phyloP scores from a whole-genome alignment of 1,140 invertebrate genomes.

The Agrypnia vestita region DNA sequence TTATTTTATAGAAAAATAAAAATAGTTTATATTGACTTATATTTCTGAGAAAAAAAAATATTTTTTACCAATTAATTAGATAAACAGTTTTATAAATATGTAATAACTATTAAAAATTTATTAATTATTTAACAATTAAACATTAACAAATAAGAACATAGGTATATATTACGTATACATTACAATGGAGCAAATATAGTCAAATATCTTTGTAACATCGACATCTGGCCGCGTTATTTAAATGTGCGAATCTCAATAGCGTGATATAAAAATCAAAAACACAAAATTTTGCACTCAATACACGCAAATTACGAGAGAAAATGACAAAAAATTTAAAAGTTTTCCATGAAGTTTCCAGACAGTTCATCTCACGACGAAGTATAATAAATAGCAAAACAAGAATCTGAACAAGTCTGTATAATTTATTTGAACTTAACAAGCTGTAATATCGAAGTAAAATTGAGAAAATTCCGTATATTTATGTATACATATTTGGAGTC shows the following conservation, averaged over 20 bases:
- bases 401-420: conserved; percentile 38
- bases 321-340: conserved; percentile 16
- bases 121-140: too few relatives aligned
- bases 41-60: too few relatives aligned
- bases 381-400: conserved; percentile 25
- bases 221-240: too few relatives aligned
- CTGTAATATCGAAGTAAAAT: background rate
- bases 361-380: conserved; percentile 45
- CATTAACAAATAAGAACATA: too few relatives aligned
- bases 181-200: too few relatives aligned
- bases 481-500: conserved; percentile 8
- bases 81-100: too few relatives aligned
- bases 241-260: background rate
- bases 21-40: too few relatives aligned
- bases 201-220: too few relatives aligned
- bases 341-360: conserved; percentile 56
- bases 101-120: too few relatives aligned
- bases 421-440: conserved; percentile 48
- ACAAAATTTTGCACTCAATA: conserved; percentile 51
- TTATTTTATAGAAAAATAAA: too few relatives aligned
- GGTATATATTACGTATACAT: too few relatives aligned
- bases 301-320: conserved; percentile 26
- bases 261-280: conserved; percentile 27
- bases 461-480: conserved; percentile 26
- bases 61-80: too few relatives aligned